Evolutionary conservation across 1,140 invertebrate genomes (phyloP).

Genomic region (Neotoxoptera formosana): DNA sequence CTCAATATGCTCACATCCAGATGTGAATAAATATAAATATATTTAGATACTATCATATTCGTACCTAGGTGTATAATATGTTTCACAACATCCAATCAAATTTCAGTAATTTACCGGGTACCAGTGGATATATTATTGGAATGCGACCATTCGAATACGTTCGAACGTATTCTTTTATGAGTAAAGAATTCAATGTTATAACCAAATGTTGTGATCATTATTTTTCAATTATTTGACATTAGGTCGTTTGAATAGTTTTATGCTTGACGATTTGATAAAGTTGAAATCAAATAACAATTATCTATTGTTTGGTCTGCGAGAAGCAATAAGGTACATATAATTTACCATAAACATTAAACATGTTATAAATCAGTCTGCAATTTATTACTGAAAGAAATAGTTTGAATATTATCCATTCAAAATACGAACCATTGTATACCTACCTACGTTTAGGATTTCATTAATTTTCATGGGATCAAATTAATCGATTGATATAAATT

Average conservation of each 20-base stretch:
- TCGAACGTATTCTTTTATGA: neutral
- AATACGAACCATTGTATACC: neutral
- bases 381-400: conserved; percentile 27
- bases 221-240: neutral
- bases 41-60: neutral
- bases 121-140: neutral
- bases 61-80: too few relatives aligned
- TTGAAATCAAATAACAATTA: conserved; percentile 18
- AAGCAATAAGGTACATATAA: neutral
- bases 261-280: neutral
- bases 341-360: conserved; percentile 21
- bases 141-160: neutral
- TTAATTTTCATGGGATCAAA: conserved; percentile 3
- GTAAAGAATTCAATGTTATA: neutral
- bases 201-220: neutral
- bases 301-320: neutral
- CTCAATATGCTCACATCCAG: neutral
- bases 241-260: neutral
- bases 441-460: neutral
- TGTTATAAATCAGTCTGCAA: neutral
- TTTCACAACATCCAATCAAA: neutral
- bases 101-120: neutral
- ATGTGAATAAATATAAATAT: neutral
- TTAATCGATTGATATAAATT: conserved; percentile 14
- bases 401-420: conserved; percentile 22